A percentile compares a stretch with the other conserved stretches of the same genome.
Conservation (phyloP, 1,140 invertebrate genomes). For the Trichogramma pretiosum region DNA sequence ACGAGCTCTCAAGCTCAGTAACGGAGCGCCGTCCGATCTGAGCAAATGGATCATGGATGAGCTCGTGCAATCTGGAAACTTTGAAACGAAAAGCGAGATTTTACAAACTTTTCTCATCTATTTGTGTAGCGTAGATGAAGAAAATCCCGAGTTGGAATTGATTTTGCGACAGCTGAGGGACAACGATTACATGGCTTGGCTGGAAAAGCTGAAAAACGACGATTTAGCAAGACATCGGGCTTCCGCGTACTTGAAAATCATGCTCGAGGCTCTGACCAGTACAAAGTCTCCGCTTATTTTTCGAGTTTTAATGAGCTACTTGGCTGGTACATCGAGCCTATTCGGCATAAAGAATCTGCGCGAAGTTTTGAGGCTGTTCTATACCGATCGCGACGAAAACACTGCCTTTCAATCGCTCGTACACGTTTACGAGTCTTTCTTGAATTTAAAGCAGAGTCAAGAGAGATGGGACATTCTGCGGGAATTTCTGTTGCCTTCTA, state of each 20-base stretch:
- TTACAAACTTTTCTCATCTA: constrained; percentile 34
- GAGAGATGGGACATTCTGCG: constrained; percentile 29
- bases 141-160: constrained; percentile 20
- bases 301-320: constrained; percentile 26
- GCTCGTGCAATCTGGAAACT: constrained; percentile 13
- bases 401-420: constrained; percentile 26
- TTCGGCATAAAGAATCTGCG: constrained; percentile 27
- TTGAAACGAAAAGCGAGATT: constrained; percentile 29
- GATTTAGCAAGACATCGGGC: constrained; percentile 21
- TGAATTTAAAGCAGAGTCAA: constrained; percentile 12
- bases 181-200: background rate
- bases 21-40: constrained; percentile 15
- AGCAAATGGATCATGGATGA: constrained; percentile 32
- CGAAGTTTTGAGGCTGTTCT: constrained; percentile 27
- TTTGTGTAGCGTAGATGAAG: constrained; percentile 23
- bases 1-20: too few relatives aligned
- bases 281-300: constrained; percentile 33
- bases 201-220: constrained; percentile 6
- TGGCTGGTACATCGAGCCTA: constrained; percentile 25
- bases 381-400: too few relatives aligned
- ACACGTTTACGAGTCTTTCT: constrained; percentile 26
- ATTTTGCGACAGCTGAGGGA: constrained; percentile 22
- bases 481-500: constrained; percentile 28
- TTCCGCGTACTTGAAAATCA: constrained; percentile 28
- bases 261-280: constrained; percentile 29